A percentile compares a stretch with the other conserved stretches of the same genome.
phyloP scores from a whole-genome alignment of 1,140 invertebrate genomes.

The Agraylea sexmaculata region DNA sequence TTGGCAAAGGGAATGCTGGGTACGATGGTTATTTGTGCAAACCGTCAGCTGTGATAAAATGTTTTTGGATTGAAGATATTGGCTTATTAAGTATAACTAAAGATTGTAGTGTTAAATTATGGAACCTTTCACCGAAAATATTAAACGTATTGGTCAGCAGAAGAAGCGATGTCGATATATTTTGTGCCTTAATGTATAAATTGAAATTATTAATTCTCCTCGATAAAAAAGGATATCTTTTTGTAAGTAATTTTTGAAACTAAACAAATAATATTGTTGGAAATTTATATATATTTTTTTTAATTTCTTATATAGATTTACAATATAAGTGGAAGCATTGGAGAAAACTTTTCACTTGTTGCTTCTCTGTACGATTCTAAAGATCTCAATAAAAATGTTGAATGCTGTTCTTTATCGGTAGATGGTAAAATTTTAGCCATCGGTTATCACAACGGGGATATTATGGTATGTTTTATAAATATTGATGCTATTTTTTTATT shows the following conservation, averaged over 20 bases:
- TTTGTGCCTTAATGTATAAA: conserved; percentile 12
- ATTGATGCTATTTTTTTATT: background rate
- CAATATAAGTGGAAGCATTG: background rate
- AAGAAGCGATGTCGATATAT: conserved; percentile 7
- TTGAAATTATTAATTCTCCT: conserved; percentile 9
- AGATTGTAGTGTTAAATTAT: conserved; percentile 15
- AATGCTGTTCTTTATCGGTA: conserved; percentile 12
- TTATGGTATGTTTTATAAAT: conserved; percentile 12
- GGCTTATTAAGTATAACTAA: conserved; percentile 12
- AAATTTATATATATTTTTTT: background rate
- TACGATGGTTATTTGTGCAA: background rate
- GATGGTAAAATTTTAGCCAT: conserved; percentile 16
- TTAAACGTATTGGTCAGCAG: conserved; percentile 7
- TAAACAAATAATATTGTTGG: background rate
- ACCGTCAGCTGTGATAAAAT: conserved; percentile 13
- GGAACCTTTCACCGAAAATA: conserved; percentile 10
- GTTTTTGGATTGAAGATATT: conserved; percentile 9
- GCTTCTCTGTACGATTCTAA: conserved; percentile 7
- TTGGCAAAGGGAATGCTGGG: background rate
- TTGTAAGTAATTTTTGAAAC: conserved; percentile 10
- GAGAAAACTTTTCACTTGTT: background rate
- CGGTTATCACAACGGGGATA: conserved; percentile 13
- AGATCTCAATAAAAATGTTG: conserved; percentile 9
- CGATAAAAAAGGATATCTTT: conserved; percentile 11
- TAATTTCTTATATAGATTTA: conserved; percentile 12